Base-by-base conservation (phyloP, 2,797 vertebrate species). In the Cossypha heuglini region DNA sequence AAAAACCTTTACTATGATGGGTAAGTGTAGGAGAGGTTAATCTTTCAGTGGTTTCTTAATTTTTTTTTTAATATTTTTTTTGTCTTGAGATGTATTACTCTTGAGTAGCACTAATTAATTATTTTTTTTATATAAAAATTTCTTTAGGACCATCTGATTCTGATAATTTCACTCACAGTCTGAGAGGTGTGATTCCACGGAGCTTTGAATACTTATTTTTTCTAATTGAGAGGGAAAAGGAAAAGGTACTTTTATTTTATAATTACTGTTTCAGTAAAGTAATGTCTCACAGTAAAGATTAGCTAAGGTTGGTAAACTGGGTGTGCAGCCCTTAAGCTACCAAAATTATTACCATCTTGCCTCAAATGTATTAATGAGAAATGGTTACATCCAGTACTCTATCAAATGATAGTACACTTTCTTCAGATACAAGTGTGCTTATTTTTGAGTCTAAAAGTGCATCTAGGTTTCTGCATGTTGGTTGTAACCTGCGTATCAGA, bases 1-100 rank as follows among this genome's bases (percentile, higher is more conserved):
- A 35, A 99, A 99, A 97, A 99, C 99, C 2, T 99, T 99, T 94
- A 99, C 99, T 26, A 99, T 99, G 99, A 98, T 99, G 96, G 99
- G 99, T 99, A 96, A 98, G 99, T 95, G 55, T 21, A 49, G 5
- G 8, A 77, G 11, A 35, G 26, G 31, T 87, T 85, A 43, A 46
- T 66, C 26, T 64, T 72, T 42, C 26, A 51, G 21, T 45, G 10
- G 1, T 58, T 83, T 75, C 28, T 43, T 45, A 45, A 45, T 48
- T 16, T 38, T 43, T 43, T 69, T 66, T 28, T 14, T 55, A 35
- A 35, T 16, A 57, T 58, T 25, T 13, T 63, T 72, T 73, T 69
- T 75, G 5, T 59, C 49, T 63, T 73, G 38, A 81, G 16, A 84
- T n/a, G 9, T 59, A 37, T 43, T 92, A 16, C 18, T 85, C 26